phyloP scores from a whole-genome alignment of 2,797 vertebrate species.

The Champsocephalus esox region DNA sequence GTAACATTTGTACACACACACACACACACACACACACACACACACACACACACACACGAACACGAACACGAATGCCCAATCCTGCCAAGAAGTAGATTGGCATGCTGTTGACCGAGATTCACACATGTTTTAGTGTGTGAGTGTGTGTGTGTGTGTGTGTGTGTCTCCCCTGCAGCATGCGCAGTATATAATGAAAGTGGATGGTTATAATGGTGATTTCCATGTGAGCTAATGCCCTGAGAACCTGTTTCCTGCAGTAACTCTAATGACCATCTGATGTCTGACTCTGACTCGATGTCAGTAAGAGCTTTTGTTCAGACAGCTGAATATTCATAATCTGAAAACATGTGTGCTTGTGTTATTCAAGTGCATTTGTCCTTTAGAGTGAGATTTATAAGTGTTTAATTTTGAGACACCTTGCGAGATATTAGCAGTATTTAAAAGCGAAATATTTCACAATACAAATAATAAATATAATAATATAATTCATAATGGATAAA shows the following conservation, averaged over 20 bases:
- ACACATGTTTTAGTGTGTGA: background rate
- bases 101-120: background rate
- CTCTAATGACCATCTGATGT: conserved; percentile 10
- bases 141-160: conserved; percentile 9
- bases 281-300: background rate
- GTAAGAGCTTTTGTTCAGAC: background rate
- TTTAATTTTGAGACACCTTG: background rate
- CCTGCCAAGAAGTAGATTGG: background rate
- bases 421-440: background rate
- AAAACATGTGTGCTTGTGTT: background rate
- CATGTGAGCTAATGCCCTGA: background rate
- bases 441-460: background rate
- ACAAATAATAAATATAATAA: no score
- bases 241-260: conserved; percentile 11
- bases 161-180: background rate
- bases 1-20: background rate
- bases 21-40: no score
- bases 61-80: background rate
- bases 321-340: background rate
- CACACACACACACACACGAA: background rate
- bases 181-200: conserved; percentile 14
- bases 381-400: background rate
- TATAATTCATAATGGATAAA: no score
- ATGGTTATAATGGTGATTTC: conserved; percentile 17
- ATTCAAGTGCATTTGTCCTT: background rate